phyloP scores from a whole-genome alignment of 2,113 vertebrate species.

The Aldabrachelys gigantea region DNA sequence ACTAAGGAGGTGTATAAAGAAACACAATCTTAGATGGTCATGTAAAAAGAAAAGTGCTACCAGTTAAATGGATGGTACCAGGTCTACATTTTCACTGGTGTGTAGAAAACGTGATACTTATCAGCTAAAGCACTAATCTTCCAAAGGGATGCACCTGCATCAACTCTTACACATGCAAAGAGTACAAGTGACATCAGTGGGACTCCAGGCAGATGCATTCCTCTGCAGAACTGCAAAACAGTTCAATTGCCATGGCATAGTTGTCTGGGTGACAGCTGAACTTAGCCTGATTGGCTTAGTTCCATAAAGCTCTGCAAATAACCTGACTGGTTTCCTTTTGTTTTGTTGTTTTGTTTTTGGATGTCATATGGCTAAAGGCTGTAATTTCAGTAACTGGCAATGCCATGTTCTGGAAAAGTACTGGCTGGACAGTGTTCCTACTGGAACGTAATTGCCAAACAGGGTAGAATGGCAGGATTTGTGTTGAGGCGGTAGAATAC shows the following conservation, averaged over 20 bases:
- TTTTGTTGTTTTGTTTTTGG: background rate
- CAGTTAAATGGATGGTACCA: background rate
- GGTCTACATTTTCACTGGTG: background rate
- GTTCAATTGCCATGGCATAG: background rate
- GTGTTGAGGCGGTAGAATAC: background rate
- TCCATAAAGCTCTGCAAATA: background rate
- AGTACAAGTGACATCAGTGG: background rate
- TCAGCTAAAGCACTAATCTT: background rate
- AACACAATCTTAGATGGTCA: background rate
- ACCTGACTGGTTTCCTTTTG: background rate
- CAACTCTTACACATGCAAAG: rapidly evolving
- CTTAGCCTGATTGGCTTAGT: background rate
- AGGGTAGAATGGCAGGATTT: background rate
- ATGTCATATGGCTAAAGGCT: background rate
- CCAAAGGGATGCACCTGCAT: background rate
- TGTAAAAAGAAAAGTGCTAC: background rate
- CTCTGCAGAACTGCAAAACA: background rate
- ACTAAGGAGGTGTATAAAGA: background rate
- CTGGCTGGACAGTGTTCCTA: background rate
- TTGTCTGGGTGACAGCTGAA: background rate
- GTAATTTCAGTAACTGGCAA: background rate
- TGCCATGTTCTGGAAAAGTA: background rate
- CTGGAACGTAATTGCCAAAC: background rate
- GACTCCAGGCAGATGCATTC: background rate
- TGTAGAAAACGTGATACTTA: background rate